These are phyloP conservation scores for Clytia hemisphaerica DNA, from an alignment of 30 jellyfish, hydroid and myxozoan species.

Conservation along the genomic window DNA sequence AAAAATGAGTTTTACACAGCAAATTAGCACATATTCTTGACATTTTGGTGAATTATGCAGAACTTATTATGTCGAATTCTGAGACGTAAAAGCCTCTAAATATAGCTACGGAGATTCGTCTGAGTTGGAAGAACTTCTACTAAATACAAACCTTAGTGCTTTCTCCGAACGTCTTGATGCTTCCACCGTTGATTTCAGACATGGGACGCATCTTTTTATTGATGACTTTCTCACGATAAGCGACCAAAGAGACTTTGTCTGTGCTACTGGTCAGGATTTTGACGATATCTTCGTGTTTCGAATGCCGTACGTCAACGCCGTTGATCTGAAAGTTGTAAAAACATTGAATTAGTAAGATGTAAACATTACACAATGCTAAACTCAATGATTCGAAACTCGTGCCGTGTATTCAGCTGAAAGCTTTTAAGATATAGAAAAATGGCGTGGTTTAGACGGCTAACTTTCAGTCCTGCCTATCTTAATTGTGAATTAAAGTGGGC, in stretches of 20 bases:
- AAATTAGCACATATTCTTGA: too few relatives aligned
- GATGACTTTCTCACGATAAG: constrained; percentile 75
- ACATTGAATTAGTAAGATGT: background rate
- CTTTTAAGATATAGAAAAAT: too few relatives aligned
- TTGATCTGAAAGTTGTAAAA: constrained; percentile 57
- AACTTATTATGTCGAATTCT: too few relatives aligned
- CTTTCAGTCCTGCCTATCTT: too few relatives aligned
- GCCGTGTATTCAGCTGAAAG: too few relatives aligned
- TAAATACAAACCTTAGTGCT: constrained; percentile 44
- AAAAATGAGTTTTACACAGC: too few relatives aligned
- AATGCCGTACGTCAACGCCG: constrained; percentile 66
- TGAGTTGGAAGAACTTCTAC: too few relatives aligned
- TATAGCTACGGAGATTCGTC: too few relatives aligned
- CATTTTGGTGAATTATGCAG: too few relatives aligned
- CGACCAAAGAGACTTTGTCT: constrained; percentile 64
- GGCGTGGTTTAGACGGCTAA: too few relatives aligned
- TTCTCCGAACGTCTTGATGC: constrained; percentile 31
- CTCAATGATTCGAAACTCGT: background rate
- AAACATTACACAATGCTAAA: background rate
- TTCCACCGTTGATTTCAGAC: constrained; percentile 72
- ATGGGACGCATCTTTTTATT: constrained; percentile 92
- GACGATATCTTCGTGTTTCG: constrained; percentile 94
- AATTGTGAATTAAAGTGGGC: too few relatives aligned
- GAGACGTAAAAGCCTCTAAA: too few relatives aligned
- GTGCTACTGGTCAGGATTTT: constrained; percentile 73